Percentiles rank a stretch among this genome's conserved stretches.
Conservation (phyloP, 1,140 invertebrate species). For the Bicyclus anynana region DNA sequence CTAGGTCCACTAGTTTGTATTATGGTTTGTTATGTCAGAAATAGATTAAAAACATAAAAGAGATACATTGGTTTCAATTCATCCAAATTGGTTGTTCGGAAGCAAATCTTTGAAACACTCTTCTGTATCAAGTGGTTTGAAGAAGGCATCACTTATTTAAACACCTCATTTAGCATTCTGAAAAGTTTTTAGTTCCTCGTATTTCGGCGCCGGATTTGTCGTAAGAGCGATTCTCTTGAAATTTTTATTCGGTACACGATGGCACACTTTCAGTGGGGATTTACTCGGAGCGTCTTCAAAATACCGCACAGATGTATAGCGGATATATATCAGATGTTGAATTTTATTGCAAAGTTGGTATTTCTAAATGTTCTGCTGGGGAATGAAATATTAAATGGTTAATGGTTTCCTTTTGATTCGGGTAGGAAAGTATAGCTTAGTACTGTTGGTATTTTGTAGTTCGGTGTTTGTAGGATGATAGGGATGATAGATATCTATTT, state of each 20-base stretch:
- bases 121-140: neutral
- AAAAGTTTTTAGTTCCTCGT: neutral
- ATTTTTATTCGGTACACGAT: neutral
- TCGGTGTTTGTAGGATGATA: too few relatives aligned
- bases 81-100: too few relatives aligned
- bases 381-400: too few relatives aligned
- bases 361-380: too few relatives aligned
- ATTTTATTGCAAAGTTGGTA: neutral
- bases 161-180: neutral
- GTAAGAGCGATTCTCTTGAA: neutral
- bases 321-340: neutral
- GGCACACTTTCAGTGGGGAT: neutral
- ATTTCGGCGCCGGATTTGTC: neutral
- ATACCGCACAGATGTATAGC: neutral
- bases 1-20: too few relatives aligned
- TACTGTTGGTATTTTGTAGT: too few relatives aligned
- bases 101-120: neutral
- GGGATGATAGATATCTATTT: too few relatives aligned
- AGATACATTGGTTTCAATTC: too few relatives aligned
- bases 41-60: too few relatives aligned
- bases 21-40: too few relatives aligned
- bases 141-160: neutral
- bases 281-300: neutral
- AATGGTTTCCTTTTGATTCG: too few relatives aligned
- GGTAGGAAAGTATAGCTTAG: too few relatives aligned